phyloP scores from a whole-genome alignment of 2,797 vertebrate species.

The Luscinia luscinia region DNA sequence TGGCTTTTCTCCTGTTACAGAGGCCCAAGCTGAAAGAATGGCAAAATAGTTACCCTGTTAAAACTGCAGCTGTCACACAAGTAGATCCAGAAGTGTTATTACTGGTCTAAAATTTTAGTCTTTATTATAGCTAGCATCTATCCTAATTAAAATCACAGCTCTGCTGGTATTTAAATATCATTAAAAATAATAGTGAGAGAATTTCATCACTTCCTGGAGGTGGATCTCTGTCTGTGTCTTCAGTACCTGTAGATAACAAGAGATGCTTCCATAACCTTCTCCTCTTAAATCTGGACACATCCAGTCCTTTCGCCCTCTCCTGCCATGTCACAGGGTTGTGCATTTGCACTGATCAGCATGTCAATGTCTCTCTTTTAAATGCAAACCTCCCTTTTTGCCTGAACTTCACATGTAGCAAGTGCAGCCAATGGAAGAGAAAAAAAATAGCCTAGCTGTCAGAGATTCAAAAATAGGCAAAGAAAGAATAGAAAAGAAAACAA shows the following conservation, averaged over 20 bases:
- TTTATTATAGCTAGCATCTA: neutral
- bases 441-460: neutral
- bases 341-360: neutral
- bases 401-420: neutral
- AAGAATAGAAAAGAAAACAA: neutral
- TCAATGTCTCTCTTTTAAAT: neutral
- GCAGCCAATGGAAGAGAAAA: neutral
- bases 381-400: neutral
- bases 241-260: neutral
- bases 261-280: neutral
- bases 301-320: neutral
- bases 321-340: neutral
- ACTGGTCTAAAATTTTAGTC: neutral
- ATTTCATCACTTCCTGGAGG: neutral
- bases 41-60: neutral
- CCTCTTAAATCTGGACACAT: neutral
- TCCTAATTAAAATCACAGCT: neutral
- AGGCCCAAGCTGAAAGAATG: neutral
- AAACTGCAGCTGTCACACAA: neutral
- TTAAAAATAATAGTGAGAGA: neutral
- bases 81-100: neutral
- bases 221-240: neutral
- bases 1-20: neutral
- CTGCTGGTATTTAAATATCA: neutral
- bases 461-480: neutral